Evolutionary conservation across 2,797 vertebrate species (phyloP).

Genomic region (Sternarchorhynchus goeldii): DNA sequence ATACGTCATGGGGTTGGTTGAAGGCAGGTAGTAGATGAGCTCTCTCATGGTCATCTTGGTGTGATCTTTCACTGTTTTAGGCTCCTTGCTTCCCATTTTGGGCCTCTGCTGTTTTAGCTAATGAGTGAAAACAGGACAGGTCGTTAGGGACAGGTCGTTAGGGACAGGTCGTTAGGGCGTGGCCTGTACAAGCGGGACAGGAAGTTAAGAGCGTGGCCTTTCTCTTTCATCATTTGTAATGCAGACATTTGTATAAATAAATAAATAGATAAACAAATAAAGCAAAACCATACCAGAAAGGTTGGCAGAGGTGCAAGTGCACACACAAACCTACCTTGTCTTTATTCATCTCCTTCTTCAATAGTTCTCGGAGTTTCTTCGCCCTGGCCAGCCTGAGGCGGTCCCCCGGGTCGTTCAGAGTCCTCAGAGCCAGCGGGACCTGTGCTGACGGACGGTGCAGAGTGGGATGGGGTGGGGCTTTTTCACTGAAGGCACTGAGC

Average conservation of each 20-base stretch:
- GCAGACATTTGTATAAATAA: too few species aligned
- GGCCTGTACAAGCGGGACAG: too few species aligned
- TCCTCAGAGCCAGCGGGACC: slow-evolving; percentile 46
- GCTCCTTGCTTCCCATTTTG: slow-evolving; percentile 65
- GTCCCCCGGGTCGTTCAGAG: slow-evolving; percentile 78
- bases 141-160: too few species aligned
- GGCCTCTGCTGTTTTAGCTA: slow-evolving; percentile 69
- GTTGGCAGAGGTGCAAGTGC: background rate
- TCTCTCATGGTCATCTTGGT: slow-evolving; percentile 98
- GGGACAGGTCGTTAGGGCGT: too few species aligned
- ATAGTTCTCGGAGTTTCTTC: slow-evolving; percentile 87
- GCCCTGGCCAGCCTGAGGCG: slow-evolving; percentile 85
- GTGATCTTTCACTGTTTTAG: slow-evolving; percentile 76
- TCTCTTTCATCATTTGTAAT: too few species aligned
- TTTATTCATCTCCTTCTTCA: slow-evolving; percentile 85
- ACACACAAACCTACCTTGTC: slow-evolving; percentile 77
- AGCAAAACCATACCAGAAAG: background rate
- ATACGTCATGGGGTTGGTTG: slow-evolving; percentile 94
- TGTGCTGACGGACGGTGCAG: background rate
- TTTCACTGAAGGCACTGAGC: slow-evolving; percentile 61
- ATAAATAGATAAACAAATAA: background rate
- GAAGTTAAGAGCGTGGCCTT: too few species aligned
- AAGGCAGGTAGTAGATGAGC: slow-evolving; percentile 91
- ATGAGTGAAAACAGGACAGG: background rate
- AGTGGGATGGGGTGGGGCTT: slow-evolving; percentile 37